These are phyloP conservation scores for Malthinus flaveolus DNA, from an alignment of 2,888 invertebrate species.

Conservation along the genomic window DNA sequence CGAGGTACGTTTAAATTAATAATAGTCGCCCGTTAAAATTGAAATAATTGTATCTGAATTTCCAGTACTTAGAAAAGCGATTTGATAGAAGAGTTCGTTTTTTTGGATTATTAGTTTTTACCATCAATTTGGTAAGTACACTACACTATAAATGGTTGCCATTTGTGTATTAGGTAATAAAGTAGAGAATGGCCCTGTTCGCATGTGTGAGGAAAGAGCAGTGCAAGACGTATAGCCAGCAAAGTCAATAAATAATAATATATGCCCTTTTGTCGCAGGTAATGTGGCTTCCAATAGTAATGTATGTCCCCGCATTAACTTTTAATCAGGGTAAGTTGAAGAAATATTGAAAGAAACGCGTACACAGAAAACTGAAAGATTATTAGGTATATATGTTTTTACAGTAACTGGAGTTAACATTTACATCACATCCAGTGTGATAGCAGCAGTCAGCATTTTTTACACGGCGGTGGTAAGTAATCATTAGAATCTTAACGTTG, in stretches of 20 bases:
- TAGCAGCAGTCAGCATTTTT: conserved; percentile 82
- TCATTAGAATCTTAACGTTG: no score
- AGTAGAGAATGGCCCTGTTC: no score
- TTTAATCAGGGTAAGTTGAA: conserved; percentile 72
- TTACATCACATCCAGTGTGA: conserved; percentile 78
- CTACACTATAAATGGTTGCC: no score
- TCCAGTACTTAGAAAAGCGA: conserved; percentile 72
- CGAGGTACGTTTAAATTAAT: conserved; percentile 62
- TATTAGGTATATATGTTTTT: conserved; percentile 39
- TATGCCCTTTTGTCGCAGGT: conserved; percentile 55
- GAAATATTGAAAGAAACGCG: background rate
- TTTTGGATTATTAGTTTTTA: conserved; percentile 71
- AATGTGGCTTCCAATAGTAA: conserved; percentile 76
- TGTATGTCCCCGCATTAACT: conserved; percentile 76
- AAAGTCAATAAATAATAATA: background rate
- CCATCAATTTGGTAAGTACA: conserved; percentile 68
- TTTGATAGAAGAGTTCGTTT: conserved; percentile 70
- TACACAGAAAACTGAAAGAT: no score
- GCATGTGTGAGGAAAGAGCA: no score
- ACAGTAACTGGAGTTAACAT: conserved; percentile 82
- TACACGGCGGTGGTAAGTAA: conserved; percentile 72
- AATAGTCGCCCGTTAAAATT: background rate
- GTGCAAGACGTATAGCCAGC: no score
- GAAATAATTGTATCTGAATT: conserved; percentile 31
- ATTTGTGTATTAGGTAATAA: no score